A percentile compares a stretch with the other conserved stretches of the same genome.
phyloP scores from a whole-genome alignment of 2,888 invertebrate species.

The Graphium colonna region DNA sequence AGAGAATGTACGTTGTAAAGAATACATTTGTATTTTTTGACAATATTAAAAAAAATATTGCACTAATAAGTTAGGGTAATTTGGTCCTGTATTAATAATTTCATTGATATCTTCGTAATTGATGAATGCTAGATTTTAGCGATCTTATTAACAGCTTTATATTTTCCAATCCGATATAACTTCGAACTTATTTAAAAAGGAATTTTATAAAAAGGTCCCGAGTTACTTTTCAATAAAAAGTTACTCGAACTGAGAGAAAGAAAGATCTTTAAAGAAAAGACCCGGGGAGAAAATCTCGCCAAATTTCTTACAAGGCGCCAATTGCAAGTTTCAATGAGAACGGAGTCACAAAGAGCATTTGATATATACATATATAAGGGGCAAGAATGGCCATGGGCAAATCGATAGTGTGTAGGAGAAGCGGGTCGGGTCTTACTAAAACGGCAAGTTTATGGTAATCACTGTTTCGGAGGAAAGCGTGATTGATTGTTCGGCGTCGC shows the following conservation, averaged over 20 bases:
- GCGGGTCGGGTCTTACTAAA: slow-evolving; percentile 65
- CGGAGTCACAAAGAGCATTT: slow-evolving; percentile 54
- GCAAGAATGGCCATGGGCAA: slow-evolving; percentile 62
- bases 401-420: slow-evolving; percentile 75
- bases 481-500: slow-evolving; percentile 71
- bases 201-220: slow-evolving; percentile 25
- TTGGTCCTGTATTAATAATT: too few relatives aligned
- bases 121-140: slow-evolving; percentile 31
- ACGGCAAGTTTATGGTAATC: slow-evolving; percentile 79
- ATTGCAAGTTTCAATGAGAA: slow-evolving; percentile 71
- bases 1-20: too few relatives aligned
- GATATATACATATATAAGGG: slow-evolving; percentile 68
- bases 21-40: too few relatives aligned
- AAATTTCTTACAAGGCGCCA: slow-evolving; percentile 60
- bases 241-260: slow-evolving; percentile 25
- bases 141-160: slow-evolving; percentile 28
- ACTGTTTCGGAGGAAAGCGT: slow-evolving; percentile 62
- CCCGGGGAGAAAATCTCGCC: slow-evolving; percentile 45
- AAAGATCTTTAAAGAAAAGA: slow-evolving; percentile 36
- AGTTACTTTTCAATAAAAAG: slow-evolving; percentile 35
- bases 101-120: too few relatives aligned
- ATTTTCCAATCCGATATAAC: slow-evolving; percentile 16
- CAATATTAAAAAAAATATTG: too few relatives aligned
- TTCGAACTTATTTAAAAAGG: slow-evolving; percentile 23
- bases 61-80: too few relatives aligned